Evolutionary conservation across 2,113 vertebrate species (phyloP).

Genomic region (Hemibagrus wyckioides): DNA sequence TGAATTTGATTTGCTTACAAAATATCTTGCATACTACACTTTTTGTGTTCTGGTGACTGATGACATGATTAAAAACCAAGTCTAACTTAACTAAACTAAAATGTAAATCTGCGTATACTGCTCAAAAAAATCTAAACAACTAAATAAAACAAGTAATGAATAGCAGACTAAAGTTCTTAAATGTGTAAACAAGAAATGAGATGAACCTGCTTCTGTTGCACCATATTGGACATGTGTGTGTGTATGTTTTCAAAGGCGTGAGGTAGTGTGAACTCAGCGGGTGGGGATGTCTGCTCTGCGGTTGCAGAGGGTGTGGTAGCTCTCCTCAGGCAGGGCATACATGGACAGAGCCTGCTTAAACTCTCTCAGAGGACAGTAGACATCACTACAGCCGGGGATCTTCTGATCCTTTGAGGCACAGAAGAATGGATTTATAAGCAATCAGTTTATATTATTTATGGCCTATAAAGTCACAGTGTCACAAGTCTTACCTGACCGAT

Average conservation of each 20-base stretch:
- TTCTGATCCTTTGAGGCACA: conserved; percentile 78
- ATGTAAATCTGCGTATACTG: neutral
- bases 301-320: conserved; percentile 77
- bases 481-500: conserved; percentile 76
- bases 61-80: neutral
- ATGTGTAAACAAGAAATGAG: neutral
- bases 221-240: conserved; percentile 20
- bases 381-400: conserved; percentile 80
- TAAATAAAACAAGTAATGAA: neutral
- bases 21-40: neutral
- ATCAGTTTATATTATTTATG: neutral
- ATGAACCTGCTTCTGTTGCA: neutral
- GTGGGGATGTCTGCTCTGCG: conserved; percentile 42
- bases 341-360: conserved; percentile 78
- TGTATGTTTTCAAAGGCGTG: conserved; percentile 8
- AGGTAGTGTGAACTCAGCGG: conserved; percentile 44
- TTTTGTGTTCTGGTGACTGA: neutral
- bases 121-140: neutral
- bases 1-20: neutral
- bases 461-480: neutral
- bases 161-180: neutral
- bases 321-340: conserved; percentile 71
- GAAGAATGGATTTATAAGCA: neutral
- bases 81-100: neutral
- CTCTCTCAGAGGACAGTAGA: conserved; percentile 84